Evolutionary conservation across 1,140 invertebrate genomes (phyloP), one percentile per base, ranked within the genome.

Genomic region (Macrosteles quadrilineatus): DNA sequence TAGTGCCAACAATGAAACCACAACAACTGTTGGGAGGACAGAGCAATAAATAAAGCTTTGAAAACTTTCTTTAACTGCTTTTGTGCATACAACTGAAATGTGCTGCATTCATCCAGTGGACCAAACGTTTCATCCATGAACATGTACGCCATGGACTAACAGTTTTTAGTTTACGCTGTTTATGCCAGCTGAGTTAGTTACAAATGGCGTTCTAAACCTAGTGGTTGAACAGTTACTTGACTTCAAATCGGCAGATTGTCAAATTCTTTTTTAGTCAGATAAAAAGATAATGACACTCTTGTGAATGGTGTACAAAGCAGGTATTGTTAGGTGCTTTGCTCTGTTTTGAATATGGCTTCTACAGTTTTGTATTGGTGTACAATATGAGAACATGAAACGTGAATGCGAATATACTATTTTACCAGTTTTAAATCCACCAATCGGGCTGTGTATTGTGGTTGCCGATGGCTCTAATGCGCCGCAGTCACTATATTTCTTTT

Each of bases 201-300:
- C 23, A 25, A 59, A 59, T 27, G 55, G 55, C n/a, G 55, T 59
- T 11, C 55, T 25, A 59, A 59, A 59, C 55, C 55, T 4, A 59
- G 27, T 30, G 55, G 55, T 59, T 25, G 9, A 12, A 21, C 27
- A 27, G 9, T 6, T 27, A 25, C 21, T 29, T 59, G 55, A 27
- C 14, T 23, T 6, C 55, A 14, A 9, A 59, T 27, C 9, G 55
- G 55, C 9, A 59, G 25, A 30, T 59, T 59, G n/a, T 25, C 25
- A 23, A 59, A 59, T 29, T 59, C 55, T 2, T 14, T 30, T 30
- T 25, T 25, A 2, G 55, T 27, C 25, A 25, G 6, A 29, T 59
- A 59, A 29, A 59, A 59, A 27, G 55, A 25, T 27, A 59, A 29
- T 14, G 55, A 25, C 12, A 59, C 55, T 30, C 55, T 25, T 1